phyloP scores from a whole-genome alignment of 2,888 invertebrate genomes.

The Limnephilus rhombicus region DNA sequence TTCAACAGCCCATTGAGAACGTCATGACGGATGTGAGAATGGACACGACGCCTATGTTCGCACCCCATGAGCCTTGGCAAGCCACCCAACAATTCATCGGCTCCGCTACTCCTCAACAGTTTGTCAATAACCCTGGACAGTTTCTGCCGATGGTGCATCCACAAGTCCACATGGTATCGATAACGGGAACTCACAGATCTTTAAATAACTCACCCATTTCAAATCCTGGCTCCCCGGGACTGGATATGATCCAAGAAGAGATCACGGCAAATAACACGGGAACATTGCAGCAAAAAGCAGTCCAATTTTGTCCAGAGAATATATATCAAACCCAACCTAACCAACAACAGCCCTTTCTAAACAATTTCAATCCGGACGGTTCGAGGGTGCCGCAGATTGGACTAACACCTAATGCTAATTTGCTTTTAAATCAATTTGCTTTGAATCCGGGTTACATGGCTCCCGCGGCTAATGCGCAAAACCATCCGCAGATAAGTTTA shows the following conservation, averaged over 20 bases:
- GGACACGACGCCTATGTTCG: slow-evolving; percentile 70
- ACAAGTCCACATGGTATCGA: slow-evolving; percentile 70
- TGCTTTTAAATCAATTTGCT: slow-evolving; percentile 50
- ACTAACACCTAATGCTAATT: slow-evolving; percentile 49
- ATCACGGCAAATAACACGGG: slow-evolving; percentile 76
- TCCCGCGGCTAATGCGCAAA: slow-evolving; percentile 67
- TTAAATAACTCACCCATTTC: slow-evolving; percentile 81
- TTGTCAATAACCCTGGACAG: slow-evolving; percentile 68
- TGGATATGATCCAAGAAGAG: slow-evolving; percentile 89
- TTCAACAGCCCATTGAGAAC: slow-evolving; percentile 69
- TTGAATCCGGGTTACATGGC: slow-evolving; percentile 52
- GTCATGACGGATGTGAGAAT: slow-evolving; percentile 73
- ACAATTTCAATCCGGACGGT: slow-evolving; percentile 45
- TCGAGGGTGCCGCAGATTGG: slow-evolving; percentile 56
- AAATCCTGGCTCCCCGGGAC: slow-evolving; percentile 81
- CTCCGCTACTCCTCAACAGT: slow-evolving; percentile 36
- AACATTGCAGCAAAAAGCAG: slow-evolving; percentile 2
- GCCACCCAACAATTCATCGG: slow-evolving; percentile 58
- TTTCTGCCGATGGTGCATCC: slow-evolving; percentile 74
- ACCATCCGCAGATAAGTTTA: slow-evolving; percentile 92
- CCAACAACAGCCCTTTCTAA: slow-evolving; percentile 54
- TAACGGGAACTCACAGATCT: slow-evolving; percentile 76
- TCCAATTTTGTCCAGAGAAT: slow-evolving; percentile 43
- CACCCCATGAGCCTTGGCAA: slow-evolving; percentile 57
- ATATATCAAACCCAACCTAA: slow-evolving; percentile 40